Base-by-base conservation (phyloP, 2,888 invertebrate species). In the Linyphia triangularis region DNA sequence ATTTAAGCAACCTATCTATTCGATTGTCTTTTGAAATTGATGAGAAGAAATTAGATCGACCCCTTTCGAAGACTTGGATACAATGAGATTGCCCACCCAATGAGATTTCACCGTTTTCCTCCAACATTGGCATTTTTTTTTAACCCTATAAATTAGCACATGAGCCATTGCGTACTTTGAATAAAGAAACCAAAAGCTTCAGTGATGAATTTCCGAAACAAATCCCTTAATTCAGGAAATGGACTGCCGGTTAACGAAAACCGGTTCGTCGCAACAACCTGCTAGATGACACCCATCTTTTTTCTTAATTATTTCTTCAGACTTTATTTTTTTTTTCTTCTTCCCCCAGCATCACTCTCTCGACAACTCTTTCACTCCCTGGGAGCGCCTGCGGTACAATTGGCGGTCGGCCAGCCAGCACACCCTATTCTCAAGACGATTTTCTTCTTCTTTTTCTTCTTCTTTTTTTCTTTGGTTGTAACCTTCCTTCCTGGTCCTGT, bases 241-340 rank as follows among this genome's bases (percentile, higher is more conserved):
- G 30, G 16, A 65, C n/a, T 30, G 30, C n/a, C 65, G 65, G 65
- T 26, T 70, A 30, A 24, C 57, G 51, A 24, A 3, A 69, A 81
- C 81, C 81, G 81, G 81, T 81, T 81, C 70, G 37, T 22, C 24
- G 51, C 81, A 81, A 51, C 51, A 51, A 81, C 81, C 59, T 59
- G 81, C 69, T 70, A 22, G 81, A 81, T 81, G 70, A 81, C 81
- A 81, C 81, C 81, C 81, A 63, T 24, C 22, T 51, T 77, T 40
- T 24, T 37, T 37, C 40, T 40, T 26, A 2, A 2, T 24, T 26
- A 26, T 37, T 70, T 40, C 70, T 22, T 70, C 22, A 9, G 40
- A 28, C 57, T 81, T 69, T 69, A 57, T 37, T 16, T 16, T 61
- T 33, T 26, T 57, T n/a, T 78, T 28, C 65, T 63, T 40, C 43